Evolutionary conservation across 2,113 vertebrate genomes (phyloP).

Genomic region (Cariama cristata): DNA sequence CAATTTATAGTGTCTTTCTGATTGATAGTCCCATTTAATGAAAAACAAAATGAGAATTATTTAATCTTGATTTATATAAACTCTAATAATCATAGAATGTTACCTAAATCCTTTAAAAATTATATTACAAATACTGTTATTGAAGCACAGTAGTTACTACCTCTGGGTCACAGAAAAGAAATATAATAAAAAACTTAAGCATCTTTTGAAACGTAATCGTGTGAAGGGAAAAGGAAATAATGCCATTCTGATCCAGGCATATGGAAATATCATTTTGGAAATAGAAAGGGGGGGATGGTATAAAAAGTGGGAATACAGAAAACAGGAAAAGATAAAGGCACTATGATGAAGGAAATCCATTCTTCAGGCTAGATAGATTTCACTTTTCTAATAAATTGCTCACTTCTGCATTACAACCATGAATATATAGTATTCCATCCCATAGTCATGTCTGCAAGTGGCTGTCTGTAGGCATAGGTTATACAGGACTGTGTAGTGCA

Average conservation of each 20-base stretch:
- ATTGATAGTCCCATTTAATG: neutral
- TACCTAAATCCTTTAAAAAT: neutral
- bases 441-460: fast-evolving
- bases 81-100: neutral
- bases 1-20: neutral
- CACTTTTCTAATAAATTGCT: neutral
- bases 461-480: neutral
- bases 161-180: neutral
- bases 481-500: neutral
- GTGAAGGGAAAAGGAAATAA: neutral
- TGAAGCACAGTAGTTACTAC: neutral
- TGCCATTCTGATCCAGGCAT: neutral
- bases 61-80: neutral
- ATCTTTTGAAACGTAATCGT: neutral
- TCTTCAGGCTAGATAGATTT: neutral
- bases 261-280: neutral
- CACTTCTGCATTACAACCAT: neutral
- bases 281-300: fast-evolving
- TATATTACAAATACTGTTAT: neutral
- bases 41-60: neutral
- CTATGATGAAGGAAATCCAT: neutral
- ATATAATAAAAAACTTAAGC: neutral
- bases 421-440: neutral
- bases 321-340: neutral
- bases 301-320: neutral